A percentile compares a stretch with the other conserved stretches of the same genome.
phyloP scores from a whole-genome alignment of 1,140 invertebrate genomes.

The Adelges cooleyi region DNA sequence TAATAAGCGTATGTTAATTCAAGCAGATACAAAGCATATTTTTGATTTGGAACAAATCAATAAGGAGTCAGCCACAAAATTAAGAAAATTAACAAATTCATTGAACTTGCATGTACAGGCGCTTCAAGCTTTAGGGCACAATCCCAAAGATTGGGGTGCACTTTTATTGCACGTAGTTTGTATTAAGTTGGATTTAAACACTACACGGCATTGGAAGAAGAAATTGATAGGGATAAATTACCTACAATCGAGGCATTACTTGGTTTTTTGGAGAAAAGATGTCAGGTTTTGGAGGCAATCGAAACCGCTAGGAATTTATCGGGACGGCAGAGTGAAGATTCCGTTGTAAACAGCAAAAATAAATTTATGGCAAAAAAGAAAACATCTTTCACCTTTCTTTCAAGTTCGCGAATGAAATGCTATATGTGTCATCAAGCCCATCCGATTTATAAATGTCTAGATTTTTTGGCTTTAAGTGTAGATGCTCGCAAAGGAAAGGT shows the following conservation, averaged over 20 bases:
- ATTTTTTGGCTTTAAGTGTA: neutral
- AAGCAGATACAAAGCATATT: neutral
- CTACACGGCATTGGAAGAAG: neutral
- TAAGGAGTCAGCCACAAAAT: neutral
- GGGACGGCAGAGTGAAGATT: too few relatives aligned
- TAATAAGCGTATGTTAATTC: too few relatives aligned
- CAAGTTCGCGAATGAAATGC: neutral
- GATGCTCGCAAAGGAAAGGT: neutral
- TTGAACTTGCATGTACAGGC: neutral
- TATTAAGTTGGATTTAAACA: neutral
- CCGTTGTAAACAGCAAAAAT: too few relatives aligned
- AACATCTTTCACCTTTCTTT: too few relatives aligned
- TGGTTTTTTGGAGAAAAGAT: neutral
- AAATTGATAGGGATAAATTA: neutral
- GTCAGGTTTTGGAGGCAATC: neutral
- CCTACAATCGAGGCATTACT: neutral
- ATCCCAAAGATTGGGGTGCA: neutral
- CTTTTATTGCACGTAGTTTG: neutral
- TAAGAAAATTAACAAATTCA: neutral
- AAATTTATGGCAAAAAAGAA: too few relatives aligned
- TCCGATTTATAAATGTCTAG: neutral
- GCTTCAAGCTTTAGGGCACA: neutral
- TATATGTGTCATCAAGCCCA: neutral
- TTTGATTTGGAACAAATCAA: neutral
- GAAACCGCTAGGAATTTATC: too few relatives aligned